phyloP scores from a whole-genome alignment of 2,113 vertebrate genomes.

The Scatophagus argus region DNA sequence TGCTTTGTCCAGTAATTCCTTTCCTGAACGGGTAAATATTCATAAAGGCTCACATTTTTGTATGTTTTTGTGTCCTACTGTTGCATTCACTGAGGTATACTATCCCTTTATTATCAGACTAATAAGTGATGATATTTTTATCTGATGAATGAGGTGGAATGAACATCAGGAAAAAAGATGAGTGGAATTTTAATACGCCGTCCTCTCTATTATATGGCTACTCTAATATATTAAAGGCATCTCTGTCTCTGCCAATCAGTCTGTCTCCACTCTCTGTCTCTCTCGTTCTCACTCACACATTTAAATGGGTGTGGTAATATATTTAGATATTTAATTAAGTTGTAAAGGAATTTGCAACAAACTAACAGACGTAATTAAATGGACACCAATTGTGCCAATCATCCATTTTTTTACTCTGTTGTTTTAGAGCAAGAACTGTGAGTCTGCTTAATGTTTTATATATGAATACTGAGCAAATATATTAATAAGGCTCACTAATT shows the following conservation, averaged over 20 bases:
- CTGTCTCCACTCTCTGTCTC: conserved; percentile 3
- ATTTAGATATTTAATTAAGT: not conserved
- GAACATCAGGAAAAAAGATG: conserved; percentile 80
- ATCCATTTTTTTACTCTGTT: not conserved
- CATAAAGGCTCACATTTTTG: not conserved
- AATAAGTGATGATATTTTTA: conserved; percentile 94
- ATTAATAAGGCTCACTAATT: conserved; percentile 16
- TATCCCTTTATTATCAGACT: conserved; percentile 91
- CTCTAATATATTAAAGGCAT: conserved; percentile 71
- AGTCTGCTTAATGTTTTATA: not conserved
- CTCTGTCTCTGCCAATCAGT: conserved; percentile 66
- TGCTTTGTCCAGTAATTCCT: not conserved
- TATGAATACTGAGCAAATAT: conserved; percentile 23
- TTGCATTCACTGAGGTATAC: conserved; percentile 89
- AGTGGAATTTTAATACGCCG: conserved; percentile 88
- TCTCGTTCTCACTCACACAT: not conserved
- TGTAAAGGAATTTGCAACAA: not conserved
- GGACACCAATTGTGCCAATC: not conserved
- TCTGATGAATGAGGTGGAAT: conserved; percentile 89
- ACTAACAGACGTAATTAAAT: not conserved
- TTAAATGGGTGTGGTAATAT: not conserved
- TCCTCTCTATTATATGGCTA: conserved; percentile 66
- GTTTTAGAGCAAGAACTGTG: not conserved
- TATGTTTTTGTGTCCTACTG: conserved; percentile 68
- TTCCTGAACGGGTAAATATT: conserved; percentile 2